Percentiles rank a stretch among this genome's conserved stretches.
phyloP scores from a whole-genome alignment of 1,140 invertebrate genomes.

The Drepana arcuata region DNA sequence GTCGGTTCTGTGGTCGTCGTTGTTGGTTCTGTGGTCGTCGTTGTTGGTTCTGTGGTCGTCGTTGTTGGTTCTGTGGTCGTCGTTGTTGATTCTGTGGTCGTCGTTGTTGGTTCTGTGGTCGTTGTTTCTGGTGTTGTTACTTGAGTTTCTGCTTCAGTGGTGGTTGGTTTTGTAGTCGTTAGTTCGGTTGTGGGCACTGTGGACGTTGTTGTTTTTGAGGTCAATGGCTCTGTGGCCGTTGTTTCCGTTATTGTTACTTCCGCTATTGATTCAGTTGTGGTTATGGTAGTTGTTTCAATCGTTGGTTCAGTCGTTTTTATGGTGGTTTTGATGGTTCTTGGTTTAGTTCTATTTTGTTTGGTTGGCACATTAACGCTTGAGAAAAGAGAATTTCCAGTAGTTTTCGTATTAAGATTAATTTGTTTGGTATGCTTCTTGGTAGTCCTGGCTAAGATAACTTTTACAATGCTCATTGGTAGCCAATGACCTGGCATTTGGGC shows the following conservation, averaged over 20 bases:
- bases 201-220: conserved; percentile 8
- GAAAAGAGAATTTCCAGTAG: too few relatives aligned
- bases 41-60: conserved; percentile 9
- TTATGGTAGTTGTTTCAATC: conserved; percentile 2
- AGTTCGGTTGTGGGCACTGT: conserved; percentile 6
- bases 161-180: conserved; percentile 8
- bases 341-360: conserved; percentile 1
- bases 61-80: conserved; percentile 9
- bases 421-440: conserved; percentile 1
- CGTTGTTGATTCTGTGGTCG: conserved; percentile 10
- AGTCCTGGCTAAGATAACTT: conserved; percentile 20
- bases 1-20: conserved; percentile 8
- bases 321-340: conserved; percentile 1
- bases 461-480: conserved; percentile 34
- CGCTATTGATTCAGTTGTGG: conserved; percentile 2
- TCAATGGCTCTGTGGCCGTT: conserved; percentile 4
- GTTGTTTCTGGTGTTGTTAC: conserved; percentile 11
- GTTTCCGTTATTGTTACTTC: conserved; percentile 4
- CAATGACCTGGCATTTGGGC: conserved; percentile 37
- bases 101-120: conserved; percentile 9
- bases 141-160: conserved; percentile 11
- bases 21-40: conserved; percentile 9
- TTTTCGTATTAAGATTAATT: too few relatives aligned
- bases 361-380: too few relatives aligned
- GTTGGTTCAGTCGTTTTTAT: conserved; percentile 9